Evolutionary conservation across 2,888 invertebrate species (phyloP), one percentile per base, ranked within the genome.

Genomic region (Eristalinus aeneus): DNA sequence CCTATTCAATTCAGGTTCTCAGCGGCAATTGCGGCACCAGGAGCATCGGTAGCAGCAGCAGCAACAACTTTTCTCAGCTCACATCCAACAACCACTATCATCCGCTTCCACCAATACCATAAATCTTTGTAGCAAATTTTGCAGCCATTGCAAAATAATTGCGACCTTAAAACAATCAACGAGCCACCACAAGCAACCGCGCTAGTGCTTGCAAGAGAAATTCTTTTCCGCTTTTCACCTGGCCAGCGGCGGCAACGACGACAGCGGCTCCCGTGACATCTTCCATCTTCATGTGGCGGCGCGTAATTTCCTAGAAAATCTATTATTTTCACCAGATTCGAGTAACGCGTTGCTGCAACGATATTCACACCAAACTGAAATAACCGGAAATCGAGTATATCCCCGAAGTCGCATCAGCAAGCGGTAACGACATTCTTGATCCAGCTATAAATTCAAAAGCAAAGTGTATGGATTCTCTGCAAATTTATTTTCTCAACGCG

Each of bases 101-200:
- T 81, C 77, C 77, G 69, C 53, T 81, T 74, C 77, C 58, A 74
- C 68, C 86, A 86, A 86, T 86, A 86, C 77, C 82, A 86, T 86
- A 74, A 86, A 86, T 86, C 77, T 82, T 86, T 53, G 65, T 78
- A 82, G 82, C 74, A 82, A 86, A 86, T 86, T 82, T 86, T 74
- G 27, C 82, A 86, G 73, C 77, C 78, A 86, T 86, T 78, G 73
- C 31, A 86, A 78, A 82, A 86, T 86, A 86, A 86, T 86, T 86
- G 82, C 82, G 86, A 86, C 86, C 86, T 82, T 82, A 86, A 85
- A 86, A 86, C 86, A 86, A 86, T 86, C 86, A 86, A 74, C 78
- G 71, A 56, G 71, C 27, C 61, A 77, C 72, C 72, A 81, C 81
- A 85, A 85, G 27, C 77, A 34, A 36, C 81, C 32, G 36, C 60